Percentiles rank a stretch among this genome's conserved stretches.
Evolutionary conservation across 2,113 vertebrate species (phyloP).

Genomic region (Nettapus auritus): DNA sequence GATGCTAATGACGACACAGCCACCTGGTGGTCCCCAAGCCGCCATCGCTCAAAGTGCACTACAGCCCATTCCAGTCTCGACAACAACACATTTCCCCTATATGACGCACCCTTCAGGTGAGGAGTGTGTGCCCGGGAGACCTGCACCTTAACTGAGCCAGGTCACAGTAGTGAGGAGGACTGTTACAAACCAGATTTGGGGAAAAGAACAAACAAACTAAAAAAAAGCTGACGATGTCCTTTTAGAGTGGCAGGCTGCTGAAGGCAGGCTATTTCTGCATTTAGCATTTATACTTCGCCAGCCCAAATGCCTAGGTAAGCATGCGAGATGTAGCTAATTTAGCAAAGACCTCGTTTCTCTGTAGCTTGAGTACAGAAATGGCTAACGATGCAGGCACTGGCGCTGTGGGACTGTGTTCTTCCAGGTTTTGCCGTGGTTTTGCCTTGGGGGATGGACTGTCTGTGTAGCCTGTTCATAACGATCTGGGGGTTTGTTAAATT

Average conservation of each 20-base stretch:
- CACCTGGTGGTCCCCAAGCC: slow-evolving; percentile 92
- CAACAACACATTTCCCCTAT: slow-evolving; percentile 88
- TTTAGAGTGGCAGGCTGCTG: not conserved
- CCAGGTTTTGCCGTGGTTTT: slow-evolving; percentile 3
- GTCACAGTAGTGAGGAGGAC: slow-evolving; percentile 2
- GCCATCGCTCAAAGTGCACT: slow-evolving; percentile 92
- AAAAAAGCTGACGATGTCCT: slow-evolving; percentile 30
- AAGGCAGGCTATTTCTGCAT: not conserved
- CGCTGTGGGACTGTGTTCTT: not conserved
- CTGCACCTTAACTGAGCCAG: slow-evolving; percentile 70
- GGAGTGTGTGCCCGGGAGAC: slow-evolving; percentile 82
- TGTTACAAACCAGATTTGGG: slow-evolving; percentile 8
- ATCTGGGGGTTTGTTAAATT: not conserved
- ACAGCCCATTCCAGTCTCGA: slow-evolving; percentile 94
- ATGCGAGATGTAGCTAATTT: not conserved
- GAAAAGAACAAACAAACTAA: not conserved
- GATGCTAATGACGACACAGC: slow-evolving; percentile 99
- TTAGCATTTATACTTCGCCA: not conserved
- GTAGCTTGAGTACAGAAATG: not conserved
- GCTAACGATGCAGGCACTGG: not conserved
- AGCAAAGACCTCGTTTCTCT: not conserved
- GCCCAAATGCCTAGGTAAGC: not conserved
- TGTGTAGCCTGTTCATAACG: not conserved
- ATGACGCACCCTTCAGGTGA: slow-evolving; percentile 90
- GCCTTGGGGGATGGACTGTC: slow-evolving; percentile 43